Evolutionary conservation across 2,113 vertebrate genomes (phyloP).

Genomic region (Cercopithecus mona): DNA sequence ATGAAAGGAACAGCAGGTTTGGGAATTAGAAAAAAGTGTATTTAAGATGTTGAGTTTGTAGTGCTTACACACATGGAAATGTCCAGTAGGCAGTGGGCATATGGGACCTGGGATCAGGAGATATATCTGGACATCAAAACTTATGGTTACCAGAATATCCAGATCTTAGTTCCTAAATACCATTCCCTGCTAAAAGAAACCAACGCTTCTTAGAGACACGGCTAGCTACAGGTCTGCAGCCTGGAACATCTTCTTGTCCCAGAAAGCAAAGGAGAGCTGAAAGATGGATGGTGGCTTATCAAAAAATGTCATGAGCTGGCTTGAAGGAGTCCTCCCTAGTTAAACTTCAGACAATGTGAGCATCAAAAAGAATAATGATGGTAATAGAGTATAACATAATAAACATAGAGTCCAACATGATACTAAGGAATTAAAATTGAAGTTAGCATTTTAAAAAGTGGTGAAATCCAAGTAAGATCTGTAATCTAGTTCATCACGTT

Average conservation of each 20-base stretch:
- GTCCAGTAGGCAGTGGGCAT: neutral
- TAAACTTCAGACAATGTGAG: neutral
- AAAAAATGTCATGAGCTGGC: neutral
- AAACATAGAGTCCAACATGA: neutral
- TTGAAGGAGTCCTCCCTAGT: neutral
- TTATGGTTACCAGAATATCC: neutral
- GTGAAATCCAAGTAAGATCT: neutral
- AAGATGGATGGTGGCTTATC: neutral
- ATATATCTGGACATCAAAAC: neutral
- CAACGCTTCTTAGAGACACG: neutral
- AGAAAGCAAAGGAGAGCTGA: neutral
- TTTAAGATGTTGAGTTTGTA: neutral
- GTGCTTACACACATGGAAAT: neutral
- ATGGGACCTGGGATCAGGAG: neutral
- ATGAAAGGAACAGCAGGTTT: neutral
- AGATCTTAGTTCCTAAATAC: neutral
- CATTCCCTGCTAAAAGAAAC: neutral
- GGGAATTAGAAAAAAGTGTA: neutral
- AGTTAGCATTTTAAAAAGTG: neutral
- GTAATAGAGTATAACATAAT: neutral
- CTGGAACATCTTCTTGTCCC: neutral
- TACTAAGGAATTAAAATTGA: constrained; percentile 2
- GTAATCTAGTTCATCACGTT: neutral
- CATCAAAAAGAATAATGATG: neutral
- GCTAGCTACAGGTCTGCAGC: neutral